Percentiles rank a stretch among this genome's conserved stretches.
Evolutionary conservation across 2,888 invertebrate species (phyloP).

Genomic region (Hirudinaria manillensis): DNA sequence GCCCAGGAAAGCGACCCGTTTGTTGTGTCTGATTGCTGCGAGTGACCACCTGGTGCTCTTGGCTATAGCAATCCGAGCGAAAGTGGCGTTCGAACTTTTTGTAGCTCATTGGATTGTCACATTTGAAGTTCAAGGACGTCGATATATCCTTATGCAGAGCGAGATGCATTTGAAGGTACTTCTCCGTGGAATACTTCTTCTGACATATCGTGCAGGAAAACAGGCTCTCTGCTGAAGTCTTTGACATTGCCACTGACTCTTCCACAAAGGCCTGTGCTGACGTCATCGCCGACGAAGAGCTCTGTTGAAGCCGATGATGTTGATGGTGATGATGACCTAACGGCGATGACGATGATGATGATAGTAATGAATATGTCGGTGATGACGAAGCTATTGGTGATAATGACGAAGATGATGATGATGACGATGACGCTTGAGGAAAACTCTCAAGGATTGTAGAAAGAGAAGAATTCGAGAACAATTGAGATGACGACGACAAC

Average conservation of each 20-base stretch:
- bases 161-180: constrained; percentile 39
- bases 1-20: too few species aligned
- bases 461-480: not conserved
- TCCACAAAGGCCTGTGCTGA: not conserved
- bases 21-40: not conserved
- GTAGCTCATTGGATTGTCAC: not conserved
- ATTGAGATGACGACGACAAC: not conserved
- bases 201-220: constrained; percentile 34
- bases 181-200: constrained; percentile 38
- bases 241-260: too few species aligned
- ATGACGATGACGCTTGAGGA: not conserved
- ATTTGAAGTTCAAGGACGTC: not conserved
- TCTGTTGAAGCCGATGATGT: not conserved
- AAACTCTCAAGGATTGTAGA: not conserved
- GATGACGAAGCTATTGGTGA: too few species aligned
- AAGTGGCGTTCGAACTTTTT: not conserved
- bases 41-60: not conserved
- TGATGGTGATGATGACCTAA: not conserved
- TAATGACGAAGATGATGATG: not conserved
- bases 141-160: constrained; percentile 34
- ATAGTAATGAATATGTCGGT: not conserved
- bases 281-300: not conserved
- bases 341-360: not conserved
- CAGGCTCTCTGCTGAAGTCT: not conserved
- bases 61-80: not conserved